Conservation (phyloP, 2,888 invertebrate species). For the Sicus ferrugineus region DNA sequence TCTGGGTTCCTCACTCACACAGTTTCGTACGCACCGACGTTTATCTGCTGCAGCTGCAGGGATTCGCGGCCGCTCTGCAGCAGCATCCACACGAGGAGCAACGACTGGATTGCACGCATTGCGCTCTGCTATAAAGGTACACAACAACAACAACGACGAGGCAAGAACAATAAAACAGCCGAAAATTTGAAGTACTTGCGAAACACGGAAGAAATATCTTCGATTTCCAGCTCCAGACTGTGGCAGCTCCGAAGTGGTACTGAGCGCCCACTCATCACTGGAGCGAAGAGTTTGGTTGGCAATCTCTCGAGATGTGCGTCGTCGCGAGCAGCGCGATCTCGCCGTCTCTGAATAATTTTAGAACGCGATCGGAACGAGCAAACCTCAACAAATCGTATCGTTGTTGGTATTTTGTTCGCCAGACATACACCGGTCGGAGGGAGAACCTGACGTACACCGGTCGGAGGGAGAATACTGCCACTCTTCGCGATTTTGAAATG, state of each 20-base stretch:
- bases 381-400: neutral
- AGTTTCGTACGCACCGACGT: conserved; percentile 48
- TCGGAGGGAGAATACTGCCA: neutral
- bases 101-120: neutral
- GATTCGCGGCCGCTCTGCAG: neutral
- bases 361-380: neutral
- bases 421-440: neutral
- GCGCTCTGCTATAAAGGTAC: too few species aligned
- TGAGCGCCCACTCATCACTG: neutral
- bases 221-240: neutral
- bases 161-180: neutral
- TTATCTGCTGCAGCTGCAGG: conserved; percentile 49
- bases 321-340: neutral
- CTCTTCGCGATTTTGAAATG: neutral
- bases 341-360: neutral
- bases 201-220: neutral
- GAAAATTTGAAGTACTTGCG: neutral
- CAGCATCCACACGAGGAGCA: neutral
- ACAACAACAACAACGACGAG: neutral
- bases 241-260: neutral
- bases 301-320: too few species aligned
- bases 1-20: neutral
- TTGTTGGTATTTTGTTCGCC: neutral
- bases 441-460: too few species aligned
- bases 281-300: neutral